phyloP scores from a whole-genome alignment of 1,140 invertebrate genomes.

The Dreissena polymorpha region DNA sequence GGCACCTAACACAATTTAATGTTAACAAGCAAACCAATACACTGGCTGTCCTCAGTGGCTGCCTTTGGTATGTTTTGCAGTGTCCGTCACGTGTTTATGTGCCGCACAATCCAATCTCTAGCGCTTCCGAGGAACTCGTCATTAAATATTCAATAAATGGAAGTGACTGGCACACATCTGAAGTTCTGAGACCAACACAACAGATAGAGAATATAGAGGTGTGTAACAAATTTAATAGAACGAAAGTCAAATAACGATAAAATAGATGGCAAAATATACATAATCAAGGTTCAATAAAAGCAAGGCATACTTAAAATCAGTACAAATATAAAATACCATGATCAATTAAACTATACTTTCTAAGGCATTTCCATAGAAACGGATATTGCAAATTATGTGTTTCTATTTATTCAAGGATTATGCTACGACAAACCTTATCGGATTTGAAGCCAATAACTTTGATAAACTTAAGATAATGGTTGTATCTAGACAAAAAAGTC shows the following conservation, averaged over 20 bases:
- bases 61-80: not conserved
- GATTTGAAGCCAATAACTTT: slow-evolving; percentile 31
- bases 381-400: not conserved
- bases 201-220: slow-evolving; percentile 12
- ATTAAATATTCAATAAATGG: slow-evolving; percentile 8
- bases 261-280: too few relatives aligned
- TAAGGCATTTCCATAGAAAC: not conserved
- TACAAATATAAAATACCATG: not conserved
- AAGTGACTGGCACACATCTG: not conserved
- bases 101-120: not conserved
- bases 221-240: not conserved
- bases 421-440: not conserved
- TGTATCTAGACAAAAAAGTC: slow-evolving; percentile 20
- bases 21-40: not conserved
- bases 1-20: not conserved
- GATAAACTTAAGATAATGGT: not conserved
- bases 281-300: too few relatives aligned
- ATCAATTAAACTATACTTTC: not conserved
- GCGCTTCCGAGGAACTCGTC: slow-evolving; percentile 6
- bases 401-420: not conserved
- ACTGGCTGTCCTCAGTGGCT: not conserved
- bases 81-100: slow-evolving; percentile 1
- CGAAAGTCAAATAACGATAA: not conserved
- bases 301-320: not conserved
- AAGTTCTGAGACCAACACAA: not conserved